These are phyloP conservation scores for Vicugna pacos DNA, from an alignment of 2,113 vertebrate genomes.

Conservation along the genomic window DNA sequence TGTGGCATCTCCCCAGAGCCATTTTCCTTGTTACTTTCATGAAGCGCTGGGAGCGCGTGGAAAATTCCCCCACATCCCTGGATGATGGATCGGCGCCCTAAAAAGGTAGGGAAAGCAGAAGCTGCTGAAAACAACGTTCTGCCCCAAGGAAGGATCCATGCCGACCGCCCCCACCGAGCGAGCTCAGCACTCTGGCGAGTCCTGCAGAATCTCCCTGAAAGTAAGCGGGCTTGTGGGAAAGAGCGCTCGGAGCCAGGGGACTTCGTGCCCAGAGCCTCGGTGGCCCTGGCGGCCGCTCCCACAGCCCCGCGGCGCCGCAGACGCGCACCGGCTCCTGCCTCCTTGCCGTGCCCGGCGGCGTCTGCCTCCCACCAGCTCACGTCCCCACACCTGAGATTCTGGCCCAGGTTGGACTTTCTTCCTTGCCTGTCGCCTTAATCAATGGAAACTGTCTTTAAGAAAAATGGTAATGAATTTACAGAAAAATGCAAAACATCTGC, in stretches of 20 bases:
- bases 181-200: background rate
- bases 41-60: background rate
- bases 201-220: background rate
- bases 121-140: background rate
- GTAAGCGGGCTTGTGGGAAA: rapidly evolving
- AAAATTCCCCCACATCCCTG: rapidly evolving
- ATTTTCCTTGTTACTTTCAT: background rate
- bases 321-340: no score
- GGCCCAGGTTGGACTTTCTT: background rate
- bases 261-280: background rate
- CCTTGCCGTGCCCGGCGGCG: rapidly evolving
- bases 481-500: background rate
- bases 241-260: rapidly evolving
- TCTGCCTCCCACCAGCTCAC: rapidly evolving
- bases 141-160: no score
- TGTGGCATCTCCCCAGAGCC: background rate
- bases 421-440: background rate
- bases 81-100: background rate
- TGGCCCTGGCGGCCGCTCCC: background rate
- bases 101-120: background rate
- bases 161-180: rapidly evolving
- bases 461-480: background rate
- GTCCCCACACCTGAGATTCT: background rate
- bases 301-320: rapidly evolving
- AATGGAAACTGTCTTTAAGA: background rate